Evolutionary conservation across 2,888 invertebrate genomes (phyloP).

Genomic region (Diplazon laetatorius): DNA sequence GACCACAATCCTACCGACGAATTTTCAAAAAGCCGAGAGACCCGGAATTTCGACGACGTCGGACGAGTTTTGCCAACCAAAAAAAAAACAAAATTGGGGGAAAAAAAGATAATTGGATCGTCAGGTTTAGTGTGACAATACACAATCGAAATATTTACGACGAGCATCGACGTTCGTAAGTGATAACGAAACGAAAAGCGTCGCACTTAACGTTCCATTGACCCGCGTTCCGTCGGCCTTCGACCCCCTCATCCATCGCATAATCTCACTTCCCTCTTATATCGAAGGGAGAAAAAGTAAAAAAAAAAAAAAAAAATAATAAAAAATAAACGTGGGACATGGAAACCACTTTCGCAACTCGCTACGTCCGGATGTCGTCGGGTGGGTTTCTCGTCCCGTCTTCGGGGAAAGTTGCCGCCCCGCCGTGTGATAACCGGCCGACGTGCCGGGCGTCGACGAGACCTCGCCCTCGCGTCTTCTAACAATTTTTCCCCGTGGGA

Average conservation of each 20-base stretch:
- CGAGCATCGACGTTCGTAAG: too few relatives aligned
- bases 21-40: background rate
- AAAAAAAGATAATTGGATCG: conserved; percentile 8
- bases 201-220: conserved; percentile 27
- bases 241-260: conserved; percentile 47
- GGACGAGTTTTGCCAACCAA: background rate
- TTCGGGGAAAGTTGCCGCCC: conserved; percentile 45
- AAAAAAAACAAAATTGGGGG: too few relatives aligned
- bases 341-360: conserved; percentile 62
- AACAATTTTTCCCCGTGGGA: conserved; percentile 59
- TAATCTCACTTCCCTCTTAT: conserved; percentile 31
- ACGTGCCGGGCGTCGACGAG: too few relatives aligned
- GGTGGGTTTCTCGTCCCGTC: conserved; percentile 43
- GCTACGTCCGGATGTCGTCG: conserved; percentile 58
- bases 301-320: too few relatives aligned
- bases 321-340: conserved; percentile 37
- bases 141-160: too few relatives aligned
- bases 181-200: conserved; percentile 7
- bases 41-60: background rate
- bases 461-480: conserved; percentile 34
- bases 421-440: background rate
- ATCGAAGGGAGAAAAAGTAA: conserved; percentile 56
- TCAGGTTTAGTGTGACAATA: too few relatives aligned
- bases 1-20: background rate
- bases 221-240: conserved; percentile 18